phyloP scores from a whole-genome alignment of 2,888 invertebrate species.

The Toxonevra muliebris region DNA sequence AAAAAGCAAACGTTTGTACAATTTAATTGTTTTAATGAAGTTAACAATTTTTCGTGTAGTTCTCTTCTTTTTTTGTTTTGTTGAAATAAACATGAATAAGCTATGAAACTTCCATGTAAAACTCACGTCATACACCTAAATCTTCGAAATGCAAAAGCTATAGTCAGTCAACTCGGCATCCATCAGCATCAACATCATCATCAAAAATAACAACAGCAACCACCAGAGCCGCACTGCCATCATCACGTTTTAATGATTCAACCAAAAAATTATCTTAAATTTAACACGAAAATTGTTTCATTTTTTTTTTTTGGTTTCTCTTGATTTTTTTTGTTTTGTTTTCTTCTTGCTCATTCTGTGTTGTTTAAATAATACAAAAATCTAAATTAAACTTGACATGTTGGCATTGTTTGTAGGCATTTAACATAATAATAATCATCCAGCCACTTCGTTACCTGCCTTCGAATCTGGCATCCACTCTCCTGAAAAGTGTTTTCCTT shows the following conservation, averaged over 20 bases:
- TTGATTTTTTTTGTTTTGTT: too few relatives aligned
- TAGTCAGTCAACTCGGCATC: not conserved
- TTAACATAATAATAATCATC: too few relatives aligned
- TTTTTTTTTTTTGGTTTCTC: not conserved
- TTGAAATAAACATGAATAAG: too few relatives aligned
- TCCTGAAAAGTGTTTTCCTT: too few relatives aligned
- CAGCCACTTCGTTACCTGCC: too few relatives aligned
- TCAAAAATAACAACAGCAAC: slow-evolving; percentile 8
- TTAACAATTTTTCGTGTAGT: slow-evolving; percentile 10
- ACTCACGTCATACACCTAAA: too few relatives aligned
- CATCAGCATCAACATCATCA: not conserved
- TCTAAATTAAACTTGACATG: slow-evolving; percentile 20
- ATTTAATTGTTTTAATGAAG: slow-evolving; percentile 33
- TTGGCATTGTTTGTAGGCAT: not conserved
- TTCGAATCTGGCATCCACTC: too few relatives aligned
- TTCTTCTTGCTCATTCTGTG: too few relatives aligned
- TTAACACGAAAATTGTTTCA: slow-evolving; percentile 14
- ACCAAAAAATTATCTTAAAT: not conserved
- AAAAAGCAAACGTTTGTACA: slow-evolving; percentile 32
- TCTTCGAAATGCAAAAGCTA: not conserved
- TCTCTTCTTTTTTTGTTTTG: too few relatives aligned
- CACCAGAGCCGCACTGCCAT: slow-evolving; percentile 18
- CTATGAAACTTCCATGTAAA: too few relatives aligned
- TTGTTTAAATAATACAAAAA: not conserved
- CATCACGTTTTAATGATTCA: slow-evolving; percentile 28